Evolutionary conservation across 35 echinoderm and acorn worm genomes (phyloP).

Genomic region (Lytechinus variegatus): DNA sequence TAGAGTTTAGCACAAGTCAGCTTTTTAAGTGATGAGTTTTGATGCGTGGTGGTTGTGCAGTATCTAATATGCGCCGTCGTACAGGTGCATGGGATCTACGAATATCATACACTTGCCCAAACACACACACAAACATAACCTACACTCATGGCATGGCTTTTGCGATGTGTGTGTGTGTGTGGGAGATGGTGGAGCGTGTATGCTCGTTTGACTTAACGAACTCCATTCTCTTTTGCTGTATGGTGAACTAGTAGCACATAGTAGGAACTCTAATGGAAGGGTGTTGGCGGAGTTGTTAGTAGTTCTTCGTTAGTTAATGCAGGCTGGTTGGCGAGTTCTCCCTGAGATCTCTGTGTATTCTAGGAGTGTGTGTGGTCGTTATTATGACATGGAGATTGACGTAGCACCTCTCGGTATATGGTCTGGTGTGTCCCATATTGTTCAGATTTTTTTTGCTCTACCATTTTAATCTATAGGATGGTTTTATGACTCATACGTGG

Average conservation of each 20-base stretch:
- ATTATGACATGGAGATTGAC: not conserved
- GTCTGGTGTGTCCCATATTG: not conserved
- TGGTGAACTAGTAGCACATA: conserved; percentile 56
- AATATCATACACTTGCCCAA: conserved; percentile 29
- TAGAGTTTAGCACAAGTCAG: not conserved
- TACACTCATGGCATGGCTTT: not conserved
- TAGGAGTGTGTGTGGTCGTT: not conserved
- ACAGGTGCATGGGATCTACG: conserved; percentile 47
- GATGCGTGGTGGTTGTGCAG: conserved; percentile 27
- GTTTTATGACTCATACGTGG: not conserved
- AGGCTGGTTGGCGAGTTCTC: conserved; percentile 12
- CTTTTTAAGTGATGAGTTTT: conserved; percentile 1
- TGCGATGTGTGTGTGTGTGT: not conserved
- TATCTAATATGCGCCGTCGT: conserved; percentile 9
- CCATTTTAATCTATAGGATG: not conserved
- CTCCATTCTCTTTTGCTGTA: conserved; percentile 40
- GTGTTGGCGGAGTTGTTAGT: conserved; percentile 51
- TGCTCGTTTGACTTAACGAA: conserved; percentile 50
- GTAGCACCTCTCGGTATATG: not conserved
- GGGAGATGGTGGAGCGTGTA: not conserved
- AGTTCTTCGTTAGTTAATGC: conserved; percentile 48
- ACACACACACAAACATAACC: not conserved
- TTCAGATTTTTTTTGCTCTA: not conserved
- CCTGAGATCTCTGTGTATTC: not conserved
- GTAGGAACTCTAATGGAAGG: conserved; percentile 42